These are phyloP conservation scores for Neoaliturus tenellus DNA, from an alignment of 2,888 invertebrate genomes.

Conservation along the genomic window DNA sequence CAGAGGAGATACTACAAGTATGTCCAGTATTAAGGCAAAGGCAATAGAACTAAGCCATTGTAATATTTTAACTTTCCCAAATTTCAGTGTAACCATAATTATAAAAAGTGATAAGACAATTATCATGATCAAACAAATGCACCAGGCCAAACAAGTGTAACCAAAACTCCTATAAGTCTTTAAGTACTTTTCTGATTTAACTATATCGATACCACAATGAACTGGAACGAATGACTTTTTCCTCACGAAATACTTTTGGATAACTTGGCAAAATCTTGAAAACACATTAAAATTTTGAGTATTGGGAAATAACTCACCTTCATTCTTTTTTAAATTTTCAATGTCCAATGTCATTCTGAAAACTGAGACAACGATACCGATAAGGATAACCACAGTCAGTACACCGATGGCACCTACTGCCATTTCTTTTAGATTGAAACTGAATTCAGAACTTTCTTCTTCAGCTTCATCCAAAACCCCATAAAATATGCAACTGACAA, in stretches of 20 bases:
- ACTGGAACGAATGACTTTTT: neutral
- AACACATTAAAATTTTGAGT: neutral
- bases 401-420: neutral
- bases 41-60: neutral
- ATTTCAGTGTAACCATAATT: neutral
- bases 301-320: neutral
- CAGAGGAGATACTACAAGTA: neutral
- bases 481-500: conserved; percentile 10
- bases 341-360: neutral
- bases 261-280: neutral
- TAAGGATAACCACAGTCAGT: neutral
- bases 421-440: neutral
- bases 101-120: neutral
- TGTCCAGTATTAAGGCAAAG: neutral
- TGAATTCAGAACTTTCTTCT: neutral
- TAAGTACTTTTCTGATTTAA: neutral
- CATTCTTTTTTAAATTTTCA: neutral
- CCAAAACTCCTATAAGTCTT: neutral
- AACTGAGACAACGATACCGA: neutral
- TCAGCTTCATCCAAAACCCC: neutral
- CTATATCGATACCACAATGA: neutral
- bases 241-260: neutral
- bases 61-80: neutral
- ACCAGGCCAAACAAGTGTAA: neutral
- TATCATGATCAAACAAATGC: neutral